Evolutionary conservation across 2,113 vertebrate genomes (phyloP), one percentile per base, ranked within the genome.

Genomic region (Petromus typicus): DNA sequence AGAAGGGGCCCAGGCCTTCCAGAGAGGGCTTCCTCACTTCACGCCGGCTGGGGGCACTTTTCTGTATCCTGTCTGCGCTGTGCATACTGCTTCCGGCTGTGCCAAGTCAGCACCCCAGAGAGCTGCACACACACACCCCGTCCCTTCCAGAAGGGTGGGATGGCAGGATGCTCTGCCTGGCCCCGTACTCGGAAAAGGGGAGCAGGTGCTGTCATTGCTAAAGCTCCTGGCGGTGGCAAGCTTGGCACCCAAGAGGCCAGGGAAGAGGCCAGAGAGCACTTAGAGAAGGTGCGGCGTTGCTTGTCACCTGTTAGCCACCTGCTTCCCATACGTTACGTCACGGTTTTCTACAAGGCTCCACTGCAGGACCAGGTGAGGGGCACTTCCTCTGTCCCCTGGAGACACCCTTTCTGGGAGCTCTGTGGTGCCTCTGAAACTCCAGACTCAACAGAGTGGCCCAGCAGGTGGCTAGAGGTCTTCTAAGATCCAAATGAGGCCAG

Each of bases 81-180:
- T 0, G 20, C 71, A 0, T 81, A 1, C 13, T 0, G 22, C 48
- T 34, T n/a, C 61, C 7, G 14, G 34, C 45, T 7, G 34, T 45
- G 20, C 57, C 32, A 87, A 93, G 83, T 85, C 94, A 95, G 96
- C 90, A 95, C 90, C 92, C 88, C 90, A 90, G 82, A 95, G 82
- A 96, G 89, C 95, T 94, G 91, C 57, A 25, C 82, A 79, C 90
- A 63, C 67, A 56, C n/a, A n/a, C n/a, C n/a, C n/a, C n/a, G n/a
- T n/a, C 56, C 3, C n/a, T 51, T 73, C 80, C 96, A 40, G 1
- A 32, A 32, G 0, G 0, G 13, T 57, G 75, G 95, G 78, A n/a
- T 90, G 89, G 90, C 87, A 11, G 69, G 86, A 67, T 9, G 32
- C 76, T 2, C 71, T 12, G 48, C 78, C 56, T 2, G 40, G 73